A percentile compares a stretch with the other conserved stretches of the same genome.
phyloP scores from a whole-genome alignment of 2,888 invertebrate genomes.

The Oscheius onirici region DNA sequence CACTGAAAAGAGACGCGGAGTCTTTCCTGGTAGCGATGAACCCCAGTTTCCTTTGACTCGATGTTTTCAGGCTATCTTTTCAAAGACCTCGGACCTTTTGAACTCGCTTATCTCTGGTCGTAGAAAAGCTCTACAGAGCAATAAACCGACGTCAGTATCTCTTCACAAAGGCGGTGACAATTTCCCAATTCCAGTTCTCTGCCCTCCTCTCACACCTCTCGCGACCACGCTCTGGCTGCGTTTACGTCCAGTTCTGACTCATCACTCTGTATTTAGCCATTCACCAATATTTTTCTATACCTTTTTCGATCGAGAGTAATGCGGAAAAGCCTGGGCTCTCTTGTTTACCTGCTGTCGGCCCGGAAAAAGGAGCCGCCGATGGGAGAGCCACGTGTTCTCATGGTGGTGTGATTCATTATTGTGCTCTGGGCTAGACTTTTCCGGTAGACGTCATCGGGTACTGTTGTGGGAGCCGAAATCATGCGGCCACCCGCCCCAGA shows the following conservation, averaged over 20 bases:
- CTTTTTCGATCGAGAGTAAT: not conserved
- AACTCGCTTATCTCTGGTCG: too few species aligned
- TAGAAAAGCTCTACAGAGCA: too few species aligned
- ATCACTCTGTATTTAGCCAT: not conserved
- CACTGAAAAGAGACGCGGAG: too few species aligned
- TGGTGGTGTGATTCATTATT: conserved; percentile 18
- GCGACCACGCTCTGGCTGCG: conserved; percentile 2
- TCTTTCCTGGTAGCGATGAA: too few species aligned
- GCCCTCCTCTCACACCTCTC: not conserved
- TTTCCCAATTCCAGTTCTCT: conserved; percentile 21
- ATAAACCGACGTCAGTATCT: not conserved
- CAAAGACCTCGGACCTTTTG: too few species aligned
- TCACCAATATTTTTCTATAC: not conserved
- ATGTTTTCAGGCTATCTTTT: too few species aligned
- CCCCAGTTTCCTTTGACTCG: too few species aligned
- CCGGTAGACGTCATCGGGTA: conserved; percentile 1
- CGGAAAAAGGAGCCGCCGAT: conserved; percentile 21
- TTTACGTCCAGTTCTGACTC: conserved; percentile 20
- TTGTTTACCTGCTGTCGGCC: conserved; percentile 11
- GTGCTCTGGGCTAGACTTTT: not conserved
- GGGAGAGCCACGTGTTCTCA: conserved; percentile 1
- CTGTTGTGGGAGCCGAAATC: not conserved
- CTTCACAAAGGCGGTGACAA: not conserved
- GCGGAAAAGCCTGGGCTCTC: conserved; percentile 2
- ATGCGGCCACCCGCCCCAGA: not conserved